A percentile compares a stretch with the other conserved stretches of the same genome.
phyloP scores from a whole-genome alignment of 2,113 vertebrate species.

The Mus musculus region GRCm39 chr9:93284501-93285000 shows the following conservation, averaged over 20 bases:
- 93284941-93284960: too few species aligned
- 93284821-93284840: background rate
- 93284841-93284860: background rate
- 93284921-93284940: too few species aligned
- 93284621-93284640: background rate
- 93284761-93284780: background rate
- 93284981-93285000: too few species aligned
- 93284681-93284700: background rate
- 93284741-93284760: background rate
- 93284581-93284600: background rate
- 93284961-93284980: too few species aligned
- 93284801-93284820: background rate
- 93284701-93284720: background rate
- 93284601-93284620: background rate
- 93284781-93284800: background rate
- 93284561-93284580: background rate
- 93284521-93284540: background rate
- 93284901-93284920: background rate
- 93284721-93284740: background rate
- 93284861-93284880: background rate
- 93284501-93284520: background rate
- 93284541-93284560: background rate
- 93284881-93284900: background rate
- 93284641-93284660: background rate
- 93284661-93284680: background rate